Evolutionary conservation across 2,888 invertebrate genomes (phyloP), one percentile per base, ranked within the genome.

Genomic region (Stenodema calcarata): DNA sequence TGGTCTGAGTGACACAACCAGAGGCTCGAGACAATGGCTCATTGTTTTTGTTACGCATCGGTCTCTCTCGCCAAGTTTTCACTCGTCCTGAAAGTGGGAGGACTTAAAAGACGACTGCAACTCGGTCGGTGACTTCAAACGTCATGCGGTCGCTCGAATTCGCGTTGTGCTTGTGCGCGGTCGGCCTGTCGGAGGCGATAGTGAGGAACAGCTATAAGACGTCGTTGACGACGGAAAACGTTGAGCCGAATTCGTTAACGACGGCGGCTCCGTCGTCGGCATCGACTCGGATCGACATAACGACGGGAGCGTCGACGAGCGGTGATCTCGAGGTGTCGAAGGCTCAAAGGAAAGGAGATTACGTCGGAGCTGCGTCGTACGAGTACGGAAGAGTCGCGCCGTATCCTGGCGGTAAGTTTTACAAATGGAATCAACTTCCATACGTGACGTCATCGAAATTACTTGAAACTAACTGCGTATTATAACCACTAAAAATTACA

Each of bases 361-460:
- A 54, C 35, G 30, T 76, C 6, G 86, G 78, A 47, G 78, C 76
- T 0, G 86, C 86, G 28, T 86, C 86, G n/a, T 86, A 86, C 62
- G 86, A 42, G 23, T 78, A 86, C 41, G 84, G 75, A 6, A 14
- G 78, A 2, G 18, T 28, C 73, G 70, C 47, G 14, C 54, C 84
- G 12, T 84, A 84, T 30, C 84, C 84, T 28, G 80, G 80, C 4
- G 80, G 80, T 80, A 11, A 30, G 78, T 78, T 4, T 18, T 35
- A 2, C 35, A 2, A 7, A 35, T n/a, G n/a, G n/a, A n/a, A n/a
- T n/a, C n/a, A n/a, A n/a, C n/a, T n/a, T n/a, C n/a, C n/a, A n/a
- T n/a, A n/a, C n/a, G n/a, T n/a, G n/a, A n/a, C n/a, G n/a, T n/a
- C n/a, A n/a, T n/a, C n/a, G n/a, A n/a, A n/a, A n/a, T n/a, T n/a